Evolutionary conservation across 2,888 invertebrate genomes (phyloP), one percentile per base, ranked within the genome.

Genomic region (Agrochola lota): DNA sequence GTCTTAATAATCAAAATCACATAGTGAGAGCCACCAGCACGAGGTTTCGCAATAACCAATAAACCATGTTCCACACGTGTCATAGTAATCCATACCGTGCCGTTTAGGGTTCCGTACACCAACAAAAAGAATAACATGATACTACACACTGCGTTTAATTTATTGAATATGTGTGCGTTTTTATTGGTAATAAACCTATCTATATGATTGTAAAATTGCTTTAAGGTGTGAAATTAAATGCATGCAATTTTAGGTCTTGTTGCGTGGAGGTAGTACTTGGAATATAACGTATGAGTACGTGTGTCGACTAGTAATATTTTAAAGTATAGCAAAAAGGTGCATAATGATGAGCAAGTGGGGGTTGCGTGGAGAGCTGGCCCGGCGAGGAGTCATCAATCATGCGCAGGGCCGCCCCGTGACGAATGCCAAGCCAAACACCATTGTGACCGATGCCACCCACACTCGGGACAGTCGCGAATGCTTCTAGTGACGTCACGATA

Each of bases 401-500:
- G 89, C 78, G 83, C 84, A 85, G 86, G 84, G 87, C 89, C 95
- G 94, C 95, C 95, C 95, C 95, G 94, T 95, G 96, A 96, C 96
- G 95, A 95, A 96, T 96, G 94, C 95, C 94, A 95, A 93, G 93
- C 94, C 95, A 96, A 96, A 96, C 96, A 96, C 94, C 92, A 95
- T 95, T 95, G 95, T 95, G 91, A 91, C 90, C 90, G 88, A 92
- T 92, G 91, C 96, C 96, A 96, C 96, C 95, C 95, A 95, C 95
- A 91, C 89, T 85, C 87, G 86, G 87, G 85, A 85, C 86, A 87
- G 85, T 88, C 87, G 90, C 90, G 86, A 91, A 90, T 59, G 71
- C 66, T 77, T 85, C 89, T 46, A 70, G 30, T 84, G 75, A 63
- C 74, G 81, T 72, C 69, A 87, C 30, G 6, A 40, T 7, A 43